Evolutionary conservation across 1,140 invertebrate species (phyloP).

Genomic region (Zophobas morio): DNA sequence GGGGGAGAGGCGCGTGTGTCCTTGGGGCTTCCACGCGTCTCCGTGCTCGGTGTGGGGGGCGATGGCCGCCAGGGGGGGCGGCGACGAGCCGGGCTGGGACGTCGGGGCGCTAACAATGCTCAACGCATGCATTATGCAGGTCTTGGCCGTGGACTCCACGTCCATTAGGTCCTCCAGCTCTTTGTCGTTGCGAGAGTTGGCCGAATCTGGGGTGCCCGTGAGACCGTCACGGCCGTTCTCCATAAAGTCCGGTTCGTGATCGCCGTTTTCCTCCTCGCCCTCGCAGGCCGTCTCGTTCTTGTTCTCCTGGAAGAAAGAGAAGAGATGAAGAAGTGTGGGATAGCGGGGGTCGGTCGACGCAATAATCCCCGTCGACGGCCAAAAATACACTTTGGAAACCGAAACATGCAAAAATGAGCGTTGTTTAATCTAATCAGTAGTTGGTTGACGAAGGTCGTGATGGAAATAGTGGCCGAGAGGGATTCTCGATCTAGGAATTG

Average conservation of each 20-base stretch:
- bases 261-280: constrained; percentile 61
- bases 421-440: no score
- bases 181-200: constrained; percentile 65
- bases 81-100: constrained; percentile 62
- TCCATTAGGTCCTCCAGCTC: constrained; percentile 66
- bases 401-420: no score
- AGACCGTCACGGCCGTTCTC: constrained; percentile 65
- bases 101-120: constrained; percentile 65
- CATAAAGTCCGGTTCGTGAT: constrained; percentile 62
- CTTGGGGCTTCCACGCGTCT: constrained; percentile 64
- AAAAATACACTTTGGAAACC: no score
- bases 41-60: constrained; percentile 61
- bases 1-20: constrained; percentile 60
- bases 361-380: background rate
- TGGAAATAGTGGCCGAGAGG: no score
- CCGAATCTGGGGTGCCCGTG: constrained; percentile 64
- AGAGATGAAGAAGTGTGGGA: background rate
- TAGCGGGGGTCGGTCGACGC: background rate
- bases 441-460: no score
- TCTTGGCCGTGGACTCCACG: constrained; percentile 63
- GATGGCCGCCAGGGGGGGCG: constrained; percentile 63
- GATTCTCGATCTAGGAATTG: no score
- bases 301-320: constrained; percentile 62
- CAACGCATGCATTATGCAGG: constrained; percentile 66
- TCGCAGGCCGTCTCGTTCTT: constrained; percentile 56